phyloP scores from a whole-genome alignment of 1,140 invertebrate species.

The Acromyrmex echinatior region DNA sequence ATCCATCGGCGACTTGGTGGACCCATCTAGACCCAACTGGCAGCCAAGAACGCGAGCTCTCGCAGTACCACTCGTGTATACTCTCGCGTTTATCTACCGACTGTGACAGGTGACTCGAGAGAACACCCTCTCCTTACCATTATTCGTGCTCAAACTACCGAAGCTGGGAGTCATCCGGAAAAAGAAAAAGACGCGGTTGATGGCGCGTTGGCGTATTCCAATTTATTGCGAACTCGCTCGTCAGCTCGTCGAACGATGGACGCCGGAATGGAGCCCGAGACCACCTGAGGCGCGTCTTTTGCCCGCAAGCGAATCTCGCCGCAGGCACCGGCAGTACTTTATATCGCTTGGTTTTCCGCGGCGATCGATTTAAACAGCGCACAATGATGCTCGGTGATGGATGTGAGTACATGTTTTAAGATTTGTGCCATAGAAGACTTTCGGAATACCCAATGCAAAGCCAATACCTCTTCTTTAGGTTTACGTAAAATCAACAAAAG shows the following conservation, averaged over 20 bases:
- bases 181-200: constrained; percentile 23
- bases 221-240: constrained; percentile 80
- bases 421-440: not conserved
- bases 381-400: constrained; percentile 64
- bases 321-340: constrained; percentile 66
- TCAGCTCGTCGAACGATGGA: constrained; percentile 63
- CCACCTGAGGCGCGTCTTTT: constrained; percentile 75
- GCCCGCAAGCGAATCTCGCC: constrained; percentile 38
- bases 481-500: not conserved
- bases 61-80: constrained; percentile 10
- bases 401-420: not conserved
- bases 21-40: constrained; percentile 57
- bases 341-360: constrained; percentile 72
- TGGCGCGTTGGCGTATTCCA: constrained; percentile 78
- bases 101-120: constrained; percentile 72
- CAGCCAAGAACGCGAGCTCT: constrained; percentile 64
- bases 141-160: constrained; percentile 46
- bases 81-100: constrained; percentile 61
- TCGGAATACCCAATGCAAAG: not conserved
- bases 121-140: constrained; percentile 72
- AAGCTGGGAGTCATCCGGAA: constrained; percentile 27
- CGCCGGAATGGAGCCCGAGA: constrained; percentile 61
- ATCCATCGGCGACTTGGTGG: not conserved
- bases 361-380: constrained; percentile 2
- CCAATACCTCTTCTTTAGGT: not conserved